Evolutionary conservation across 2,797 vertebrate genomes (phyloP).

Genomic region (Cetoscarus ocellatus): DNA sequence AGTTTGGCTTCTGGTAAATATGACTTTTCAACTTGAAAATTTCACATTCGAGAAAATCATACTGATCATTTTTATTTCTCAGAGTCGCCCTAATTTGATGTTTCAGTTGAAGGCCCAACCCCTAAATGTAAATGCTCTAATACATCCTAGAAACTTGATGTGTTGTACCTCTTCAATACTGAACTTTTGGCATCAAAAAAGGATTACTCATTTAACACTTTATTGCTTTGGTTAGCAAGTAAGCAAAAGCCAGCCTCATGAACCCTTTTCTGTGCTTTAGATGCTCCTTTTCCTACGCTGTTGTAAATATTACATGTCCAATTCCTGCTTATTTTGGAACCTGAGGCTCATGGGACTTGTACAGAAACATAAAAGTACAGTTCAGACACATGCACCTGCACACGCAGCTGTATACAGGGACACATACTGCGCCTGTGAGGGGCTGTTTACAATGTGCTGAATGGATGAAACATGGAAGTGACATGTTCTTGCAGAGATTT

Average conservation of each 20-base stretch:
- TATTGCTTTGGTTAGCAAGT: neutral
- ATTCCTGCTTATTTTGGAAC: constrained; percentile 45
- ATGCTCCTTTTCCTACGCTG: neutral
- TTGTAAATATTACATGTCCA: constrained; percentile 13
- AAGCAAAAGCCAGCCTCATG: neutral
- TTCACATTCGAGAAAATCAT: too few relatives aligned
- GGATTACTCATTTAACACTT: neutral
- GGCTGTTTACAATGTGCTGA: constrained; percentile 53
- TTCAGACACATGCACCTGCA: constrained; percentile 30
- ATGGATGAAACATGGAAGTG: constrained; percentile 36
- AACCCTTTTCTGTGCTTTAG: too few relatives aligned
- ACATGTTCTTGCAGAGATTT: constrained; percentile 24
- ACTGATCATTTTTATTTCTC: too few relatives aligned
- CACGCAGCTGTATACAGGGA: constrained; percentile 47
- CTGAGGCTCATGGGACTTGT: constrained; percentile 21
- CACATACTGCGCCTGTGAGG: constrained; percentile 15
- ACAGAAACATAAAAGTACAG: constrained; percentile 10
- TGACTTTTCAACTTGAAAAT: too few relatives aligned
- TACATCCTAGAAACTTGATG: too few relatives aligned
- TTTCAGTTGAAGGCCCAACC: too few relatives aligned
- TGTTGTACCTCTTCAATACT: neutral
- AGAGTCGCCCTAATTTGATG: too few relatives aligned
- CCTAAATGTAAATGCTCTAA: too few relatives aligned
- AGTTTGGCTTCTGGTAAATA: too few relatives aligned
- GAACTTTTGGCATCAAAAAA: neutral